phyloP scores from a whole-genome alignment of 2,113 vertebrate genomes.

The Tor tambroides region DNA sequence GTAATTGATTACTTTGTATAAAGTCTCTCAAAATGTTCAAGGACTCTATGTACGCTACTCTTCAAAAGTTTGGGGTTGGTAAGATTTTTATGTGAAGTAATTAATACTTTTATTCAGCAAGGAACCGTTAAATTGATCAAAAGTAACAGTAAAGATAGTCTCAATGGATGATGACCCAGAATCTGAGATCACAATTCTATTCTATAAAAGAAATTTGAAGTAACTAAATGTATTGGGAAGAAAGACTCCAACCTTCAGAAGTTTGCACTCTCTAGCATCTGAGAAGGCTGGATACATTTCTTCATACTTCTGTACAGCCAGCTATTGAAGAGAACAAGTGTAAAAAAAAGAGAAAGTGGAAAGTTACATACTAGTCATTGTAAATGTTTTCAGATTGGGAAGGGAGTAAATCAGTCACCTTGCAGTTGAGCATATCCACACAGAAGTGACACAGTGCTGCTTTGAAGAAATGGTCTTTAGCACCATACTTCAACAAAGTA shows the following conservation, averaged over 20 bases:
- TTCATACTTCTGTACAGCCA: constrained; percentile 81
- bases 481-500: constrained; percentile 82
- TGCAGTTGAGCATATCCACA: constrained; percentile 83
- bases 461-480: constrained; percentile 86
- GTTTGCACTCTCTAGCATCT: constrained; percentile 80
- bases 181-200: not conserved
- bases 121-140: not conserved
- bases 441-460: constrained; percentile 85
- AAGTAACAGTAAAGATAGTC: not conserved
- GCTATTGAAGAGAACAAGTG: constrained; percentile 58
- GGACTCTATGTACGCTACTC: not conserved
- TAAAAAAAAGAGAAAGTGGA: not conserved
- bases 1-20: not conserved
- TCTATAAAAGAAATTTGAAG: not conserved
- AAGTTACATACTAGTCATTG: not conserved
- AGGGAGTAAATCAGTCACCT: constrained; percentile 66
- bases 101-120: not conserved
- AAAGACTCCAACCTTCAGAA: constrained; percentile 74
- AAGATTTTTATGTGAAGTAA: not conserved
- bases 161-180: not conserved
- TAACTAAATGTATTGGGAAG: not conserved
- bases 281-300: constrained; percentile 83
- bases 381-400: not conserved
- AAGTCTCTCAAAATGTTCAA: not conserved
- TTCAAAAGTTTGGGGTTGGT: not conserved